Conservation (phyloP, 2,888 invertebrate genomes). For the Chironomus riparius region DNA sequence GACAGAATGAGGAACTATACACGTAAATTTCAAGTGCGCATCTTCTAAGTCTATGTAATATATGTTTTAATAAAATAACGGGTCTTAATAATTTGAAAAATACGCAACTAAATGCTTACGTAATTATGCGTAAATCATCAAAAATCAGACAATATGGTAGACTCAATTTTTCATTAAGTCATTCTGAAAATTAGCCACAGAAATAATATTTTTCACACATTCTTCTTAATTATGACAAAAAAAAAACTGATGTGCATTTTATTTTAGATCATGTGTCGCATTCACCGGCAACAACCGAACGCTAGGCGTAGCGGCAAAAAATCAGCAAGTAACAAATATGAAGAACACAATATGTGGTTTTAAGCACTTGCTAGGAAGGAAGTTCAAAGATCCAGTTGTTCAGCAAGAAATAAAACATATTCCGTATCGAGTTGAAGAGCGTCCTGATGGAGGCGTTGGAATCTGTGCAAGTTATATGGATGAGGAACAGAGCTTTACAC, state of each 20-base stretch:
- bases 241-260: neutral
- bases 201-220: neutral
- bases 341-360: slow-evolving; percentile 93
- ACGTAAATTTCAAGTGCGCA: too few relatives aligned
- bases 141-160: too few relatives aligned
- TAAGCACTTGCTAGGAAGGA: slow-evolving; percentile 86
- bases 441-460: slow-evolving; percentile 71
- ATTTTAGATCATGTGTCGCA: slow-evolving; percentile 84
- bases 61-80: too few relatives aligned
- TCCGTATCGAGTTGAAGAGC: slow-evolving; percentile 69
- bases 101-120: too few relatives aligned
- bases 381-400: slow-evolving; percentile 78
- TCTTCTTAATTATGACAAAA: neutral
- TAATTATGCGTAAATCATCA: too few relatives aligned
- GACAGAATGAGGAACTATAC: too few relatives aligned
- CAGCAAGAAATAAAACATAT: slow-evolving; percentile 72
- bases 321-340: slow-evolving; percentile 93
- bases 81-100: too few relatives aligned
- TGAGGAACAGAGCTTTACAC: slow-evolving; percentile 74
- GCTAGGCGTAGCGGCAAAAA: slow-evolving; percentile 93
- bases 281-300: slow-evolving; percentile 88
- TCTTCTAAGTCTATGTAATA: too few relatives aligned
- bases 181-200: neutral
- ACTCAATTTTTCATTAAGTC: too few relatives aligned
- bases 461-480: slow-evolving; percentile 82